phyloP scores from a whole-genome alignment of 1,140 invertebrate species.

The Anoplolepis gracilipes region DNA sequence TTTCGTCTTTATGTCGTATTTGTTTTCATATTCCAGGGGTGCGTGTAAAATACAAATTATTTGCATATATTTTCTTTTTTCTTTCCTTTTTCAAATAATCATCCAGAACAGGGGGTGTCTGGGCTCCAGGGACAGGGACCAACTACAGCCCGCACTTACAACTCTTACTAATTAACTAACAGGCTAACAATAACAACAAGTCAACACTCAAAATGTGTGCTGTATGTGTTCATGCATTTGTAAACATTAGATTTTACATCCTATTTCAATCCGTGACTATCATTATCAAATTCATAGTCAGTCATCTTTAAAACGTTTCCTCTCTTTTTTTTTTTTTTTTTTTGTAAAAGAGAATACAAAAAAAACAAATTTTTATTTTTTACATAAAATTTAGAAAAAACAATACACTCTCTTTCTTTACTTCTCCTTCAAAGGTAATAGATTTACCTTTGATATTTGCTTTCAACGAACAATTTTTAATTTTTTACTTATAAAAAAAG shows the following conservation, averaged over 20 bases:
- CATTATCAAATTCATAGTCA: slow-evolving; percentile 84
- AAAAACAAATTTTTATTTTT: slow-evolving; percentile 63
- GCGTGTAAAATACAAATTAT: slow-evolving; percentile 78
- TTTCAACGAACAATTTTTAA: slow-evolving; percentile 53
- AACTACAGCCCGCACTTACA: slow-evolving; percentile 86
- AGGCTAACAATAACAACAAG: slow-evolving; percentile 87
- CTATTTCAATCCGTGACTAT: slow-evolving; percentile 84
- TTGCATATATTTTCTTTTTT: slow-evolving; percentile 74
- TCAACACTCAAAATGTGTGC: slow-evolving; percentile 85
- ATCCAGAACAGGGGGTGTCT: slow-evolving; percentile 86
- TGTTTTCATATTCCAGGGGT: slow-evolving; percentile 76
- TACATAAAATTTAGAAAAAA: slow-evolving; percentile 67
- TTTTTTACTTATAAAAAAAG: slow-evolving; percentile 63
- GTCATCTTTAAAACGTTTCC: slow-evolving; percentile 71
- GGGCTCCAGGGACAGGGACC: slow-evolving; percentile 86
- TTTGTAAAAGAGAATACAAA: slow-evolving; percentile 45
- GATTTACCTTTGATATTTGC: slow-evolving; percentile 48
- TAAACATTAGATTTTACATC: slow-evolving; percentile 81
- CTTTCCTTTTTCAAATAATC: slow-evolving; percentile 79
- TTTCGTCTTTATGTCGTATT: slow-evolving; percentile 67
- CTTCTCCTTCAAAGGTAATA: slow-evolving; percentile 43
- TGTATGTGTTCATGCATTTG: slow-evolving; percentile 82
- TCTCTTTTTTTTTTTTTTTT: slow-evolving; percentile 52
- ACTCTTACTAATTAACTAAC: slow-evolving; percentile 87
- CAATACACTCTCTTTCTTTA: slow-evolving; percentile 67